Evolutionary conservation across 2,888 invertebrate species (phyloP).

Genomic region (Zygaena filipendulae): DNA sequence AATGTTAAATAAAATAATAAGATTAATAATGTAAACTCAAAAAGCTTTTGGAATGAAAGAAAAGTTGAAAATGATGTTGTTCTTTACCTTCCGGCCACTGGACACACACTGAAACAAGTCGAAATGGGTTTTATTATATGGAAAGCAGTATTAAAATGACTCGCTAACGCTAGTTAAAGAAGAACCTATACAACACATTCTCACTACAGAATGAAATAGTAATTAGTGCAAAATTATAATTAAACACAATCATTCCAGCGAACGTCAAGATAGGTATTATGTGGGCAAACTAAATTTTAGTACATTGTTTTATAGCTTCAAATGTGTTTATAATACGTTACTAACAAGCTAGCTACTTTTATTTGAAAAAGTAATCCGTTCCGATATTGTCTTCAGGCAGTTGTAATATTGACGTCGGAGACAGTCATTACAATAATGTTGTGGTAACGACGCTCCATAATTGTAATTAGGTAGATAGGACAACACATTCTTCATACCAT

Average conservation of each 20-base stretch:
- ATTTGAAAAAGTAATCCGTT: no score
- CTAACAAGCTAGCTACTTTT: slow-evolving; percentile 52
- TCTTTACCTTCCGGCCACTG: slow-evolving; percentile 93
- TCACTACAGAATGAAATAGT: slow-evolving; percentile 46
- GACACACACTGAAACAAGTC: slow-evolving; percentile 85
- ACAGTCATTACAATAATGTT: slow-evolving; percentile 36
- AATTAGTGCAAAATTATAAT: slow-evolving; percentile 48
- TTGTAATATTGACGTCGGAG: slow-evolving; percentile 40
- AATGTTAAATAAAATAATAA: slow-evolving; percentile 33
- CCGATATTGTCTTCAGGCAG: slow-evolving; percentile 40
- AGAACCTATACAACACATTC: slow-evolving; percentile 56
- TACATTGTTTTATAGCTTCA: no score
- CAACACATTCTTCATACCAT: no score
- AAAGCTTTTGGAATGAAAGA: slow-evolving; percentile 42
- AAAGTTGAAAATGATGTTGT: slow-evolving; percentile 25
- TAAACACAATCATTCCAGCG: slow-evolving; percentile 45
- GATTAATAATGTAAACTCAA: slow-evolving; percentile 48
- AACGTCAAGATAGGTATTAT: slow-evolving; percentile 31
- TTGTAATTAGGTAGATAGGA: no score
- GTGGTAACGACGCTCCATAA: no score
- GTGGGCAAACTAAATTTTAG: slow-evolving; percentile 27
- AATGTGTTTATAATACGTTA: no score
- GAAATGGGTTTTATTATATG: slow-evolving; percentile 24
- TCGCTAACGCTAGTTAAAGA: no score
- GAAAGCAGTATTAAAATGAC: no score